A percentile compares a stretch with the other conserved stretches of the same genome.
These are phyloP conservation scores for Meda fulgida DNA, from an alignment of 2,797 vertebrate species.

Conservation along the genomic window DNA sequence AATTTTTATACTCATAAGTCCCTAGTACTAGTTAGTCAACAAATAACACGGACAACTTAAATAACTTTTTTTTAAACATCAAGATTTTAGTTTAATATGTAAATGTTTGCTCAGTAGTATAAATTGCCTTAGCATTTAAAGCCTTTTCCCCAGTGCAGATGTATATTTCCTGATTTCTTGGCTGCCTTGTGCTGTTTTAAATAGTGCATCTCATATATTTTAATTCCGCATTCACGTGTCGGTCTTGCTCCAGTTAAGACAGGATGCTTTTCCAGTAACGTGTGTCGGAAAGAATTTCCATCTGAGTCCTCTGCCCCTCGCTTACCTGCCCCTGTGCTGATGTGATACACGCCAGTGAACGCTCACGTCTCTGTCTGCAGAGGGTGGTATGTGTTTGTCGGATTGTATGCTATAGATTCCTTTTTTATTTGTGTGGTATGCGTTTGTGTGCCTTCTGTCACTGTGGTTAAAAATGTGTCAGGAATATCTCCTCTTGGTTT, in stretches of 20 bases:
- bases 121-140: not conserved
- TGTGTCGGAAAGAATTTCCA: slow-evolving; percentile 42
- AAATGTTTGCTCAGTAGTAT: not conserved
- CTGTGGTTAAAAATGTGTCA: not conserved
- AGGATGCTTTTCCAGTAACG: slow-evolving; percentile 41
- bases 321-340: slow-evolving; percentile 25
- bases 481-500: not conserved
- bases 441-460: not conserved
- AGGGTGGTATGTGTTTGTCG: not conserved
- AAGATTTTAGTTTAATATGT: not conserved
- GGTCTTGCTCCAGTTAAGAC: slow-evolving; percentile 19
- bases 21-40: not conserved
- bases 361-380: not conserved
- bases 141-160: not conserved
- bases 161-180: not conserved
- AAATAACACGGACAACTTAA: not conserved
- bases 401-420: not conserved
- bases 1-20: not conserved
- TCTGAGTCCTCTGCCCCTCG: slow-evolving; percentile 14
- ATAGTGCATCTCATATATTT: not conserved
- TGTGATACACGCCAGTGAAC: slow-evolving; percentile 22
- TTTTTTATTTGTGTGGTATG: not conserved
- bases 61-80: no score
- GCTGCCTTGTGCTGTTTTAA: not conserved
- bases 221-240: slow-evolving; percentile 11